Evolutionary conservation across 2,113 vertebrate species (phyloP), one percentile per base, ranked within the genome.

Genomic region (Actenoides lindsayi): DNA sequence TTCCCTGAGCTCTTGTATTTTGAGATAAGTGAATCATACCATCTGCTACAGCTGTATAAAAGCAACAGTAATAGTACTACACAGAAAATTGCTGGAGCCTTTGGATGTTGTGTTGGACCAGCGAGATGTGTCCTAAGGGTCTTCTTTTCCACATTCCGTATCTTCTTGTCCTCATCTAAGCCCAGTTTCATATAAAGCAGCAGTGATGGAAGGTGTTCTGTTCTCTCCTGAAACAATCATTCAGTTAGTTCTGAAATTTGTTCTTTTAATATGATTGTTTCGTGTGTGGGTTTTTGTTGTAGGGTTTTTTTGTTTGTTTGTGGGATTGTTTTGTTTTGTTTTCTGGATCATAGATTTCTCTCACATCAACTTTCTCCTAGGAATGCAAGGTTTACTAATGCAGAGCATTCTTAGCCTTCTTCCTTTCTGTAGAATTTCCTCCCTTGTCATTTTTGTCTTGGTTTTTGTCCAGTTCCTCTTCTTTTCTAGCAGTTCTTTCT

Each of bases 1-100:
- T 95, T 97, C 89, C 87, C 94, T 63, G 69, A 94, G 87, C 95
- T 94, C 93, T 95, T 95, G 77, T 93, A 84, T 96, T 96, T 91
- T 94, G 93, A 75, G 91, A 39, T 92, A 96, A 94, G 91, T 96
- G 95, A 97, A 97, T 97, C 96, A 97, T 92, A 84, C 95, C 93
- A 95, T 96, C 96, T 96, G 95, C 89, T 96, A 16, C 91, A 94
- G 94, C 92, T 96, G 94, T 94, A 87, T 96, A 86, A 96, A 96
- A 87, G 64, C 86, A 89, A 60, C 8, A 28, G 86, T 96, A 93
- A 81, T 95, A 71, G 94, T 87, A 33, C 92, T 92, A 77, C 48
- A 51, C 39, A 89, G 95, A 94, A 96, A 96, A 93, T 84, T 94
- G 86, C 90, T 93, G 69, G 56, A 96, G 69, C 63, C 68, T 89